A percentile compares a stretch with the other conserved stretches of the same genome.
Evolutionary conservation across 2,888 invertebrate species (phyloP).

Genomic region (Pammene fasciana): DNA sequence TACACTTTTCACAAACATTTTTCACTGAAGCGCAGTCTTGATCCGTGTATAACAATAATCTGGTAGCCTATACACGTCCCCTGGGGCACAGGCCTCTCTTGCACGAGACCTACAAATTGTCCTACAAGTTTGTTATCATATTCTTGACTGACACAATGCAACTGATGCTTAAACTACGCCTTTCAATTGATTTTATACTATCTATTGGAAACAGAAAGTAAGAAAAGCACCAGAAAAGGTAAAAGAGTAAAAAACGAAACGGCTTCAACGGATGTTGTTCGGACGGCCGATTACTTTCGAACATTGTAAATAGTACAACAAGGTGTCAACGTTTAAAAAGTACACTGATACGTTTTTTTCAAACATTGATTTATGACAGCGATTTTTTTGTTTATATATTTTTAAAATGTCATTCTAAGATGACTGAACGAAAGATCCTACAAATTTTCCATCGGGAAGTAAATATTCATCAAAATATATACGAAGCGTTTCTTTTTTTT

Average conservation of each 20-base stretch:
- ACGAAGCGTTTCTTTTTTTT: too few species aligned
- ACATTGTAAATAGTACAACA: slow-evolving; percentile 55
- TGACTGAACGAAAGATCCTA: too few species aligned
- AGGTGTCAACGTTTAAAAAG: slow-evolving; percentile 56
- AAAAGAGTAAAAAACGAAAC: slow-evolving; percentile 58
- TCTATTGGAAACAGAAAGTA: slow-evolving; percentile 60
- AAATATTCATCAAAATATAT: too few species aligned
- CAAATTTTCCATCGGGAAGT: too few species aligned
- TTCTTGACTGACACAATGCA: slow-evolving; percentile 55
- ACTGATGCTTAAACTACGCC: slow-evolving; percentile 61
- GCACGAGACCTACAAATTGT: slow-evolving; percentile 39
- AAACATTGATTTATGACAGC: too few species aligned
- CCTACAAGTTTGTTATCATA: slow-evolving; percentile 55
- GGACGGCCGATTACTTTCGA: slow-evolving; percentile 65
- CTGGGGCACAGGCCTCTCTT: too few species aligned
- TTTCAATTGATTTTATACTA: slow-evolving; percentile 73
- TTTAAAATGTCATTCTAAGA: too few species aligned
- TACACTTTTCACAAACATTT: slow-evolving; percentile 65
- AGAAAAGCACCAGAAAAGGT: slow-evolving; percentile 56
- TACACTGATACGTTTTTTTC: too few species aligned
- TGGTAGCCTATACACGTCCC: too few species aligned
- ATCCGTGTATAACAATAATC: too few species aligned
- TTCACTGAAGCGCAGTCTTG: slow-evolving; percentile 56
- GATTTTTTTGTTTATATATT: too few species aligned
- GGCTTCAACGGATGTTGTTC: slow-evolving; percentile 61